Evolutionary conservation across 2,888 invertebrate species (phyloP), one percentile per base, ranked within the genome.

Genomic region (Leuctra nigra): DNA sequence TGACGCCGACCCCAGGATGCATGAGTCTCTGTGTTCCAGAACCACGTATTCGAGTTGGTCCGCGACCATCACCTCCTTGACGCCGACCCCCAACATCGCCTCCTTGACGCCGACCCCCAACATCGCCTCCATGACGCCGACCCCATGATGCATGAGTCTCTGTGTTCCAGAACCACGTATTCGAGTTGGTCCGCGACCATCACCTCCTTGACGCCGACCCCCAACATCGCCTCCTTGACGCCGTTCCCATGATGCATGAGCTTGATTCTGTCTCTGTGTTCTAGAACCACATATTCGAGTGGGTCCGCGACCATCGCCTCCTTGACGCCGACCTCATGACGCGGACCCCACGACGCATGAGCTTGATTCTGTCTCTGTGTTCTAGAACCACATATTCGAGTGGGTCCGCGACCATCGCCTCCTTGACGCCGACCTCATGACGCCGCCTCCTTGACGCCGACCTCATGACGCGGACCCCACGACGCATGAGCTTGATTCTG

Each of bases 311-410:
- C 70, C 88, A 88, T 70, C 75, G 88, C 62, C 91, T 90, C 3
- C 93, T 91, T 0, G 82, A 92, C 68, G 93, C 92, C 0, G 93
- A 94, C 72, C 94, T n/a, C n/a, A n/a, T n/a, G n/a, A n/a, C n/a
- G n/a, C n/a, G n/a, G n/a, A n/a, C n/a, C n/a, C n/a, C n/a, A n/a
- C n/a, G n/a, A 89, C n/a, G n/a, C n/a, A n/a, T n/a, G n/a, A n/a
- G n/a, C n/a, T n/a, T n/a, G n/a, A n/a, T n/a, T n/a, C n/a, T n/a
- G n/a, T n/a, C n/a, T 89, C 66, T n/a, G n/a, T 16, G 53, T 62
- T 60, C 2, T 83, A 92, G 80, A 92, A 93, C 71, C 86, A 86
- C 68, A 83, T 93, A 59, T 87, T 85, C 69, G 91, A 91, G 68
- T 94, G 94, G 93, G 84, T 82, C 0, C 76, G 87, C 46, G 87